Evolutionary conservation across 2,113 vertebrate genomes (phyloP).

Genomic region (western clawed frog (Xenopus tropicalis)): UCB_Xtro_10.0 CM004443.2:190151001-190151500

Average conservation of each 20-base stretch:
- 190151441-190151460: too few species aligned
- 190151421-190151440: too few species aligned
- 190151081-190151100: slow-evolving; percentile 44
- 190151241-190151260: slow-evolving; percentile 46
- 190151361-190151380: not conserved
- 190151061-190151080: not conserved
- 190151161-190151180: slow-evolving; percentile 49
- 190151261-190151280: slow-evolving; percentile 45
- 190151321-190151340: not conserved
- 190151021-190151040: not conserved
- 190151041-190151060: not conserved
- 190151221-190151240: slow-evolving; percentile 50
- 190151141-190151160: slow-evolving; percentile 56
- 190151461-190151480: too few species aligned
- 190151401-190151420: too few species aligned
- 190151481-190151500: too few species aligned
- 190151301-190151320: not conserved
- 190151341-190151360: too few species aligned
- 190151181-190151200: slow-evolving; percentile 51
- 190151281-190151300: not conserved
- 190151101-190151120: too few species aligned
- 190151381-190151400: not conserved
- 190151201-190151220: slow-evolving; percentile 43
- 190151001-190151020: too few species aligned
- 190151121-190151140: slow-evolving; percentile 36